phyloP scores from a whole-genome alignment of 2,113 vertebrate species.

The Pelusios castaneus region DNA sequence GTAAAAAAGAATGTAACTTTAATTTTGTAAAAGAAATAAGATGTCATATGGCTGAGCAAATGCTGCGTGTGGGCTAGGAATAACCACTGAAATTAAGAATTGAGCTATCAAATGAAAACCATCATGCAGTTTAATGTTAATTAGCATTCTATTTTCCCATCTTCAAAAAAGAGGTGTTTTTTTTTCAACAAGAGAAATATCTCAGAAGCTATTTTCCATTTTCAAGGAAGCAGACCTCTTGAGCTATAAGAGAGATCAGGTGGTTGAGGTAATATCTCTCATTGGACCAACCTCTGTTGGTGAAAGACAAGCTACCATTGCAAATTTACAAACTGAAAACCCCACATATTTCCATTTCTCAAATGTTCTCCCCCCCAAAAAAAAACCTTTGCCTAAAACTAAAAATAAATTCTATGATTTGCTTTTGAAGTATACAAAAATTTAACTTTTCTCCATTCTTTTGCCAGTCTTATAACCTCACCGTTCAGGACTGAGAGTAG shows the following conservation, averaged over 20 bases:
- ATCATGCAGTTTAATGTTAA: constrained; percentile 40
- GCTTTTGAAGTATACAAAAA: fast-evolving
- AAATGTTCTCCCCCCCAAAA: not conserved
- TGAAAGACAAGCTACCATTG: fast-evolving
- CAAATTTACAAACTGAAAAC: not conserved
- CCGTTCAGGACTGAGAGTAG: not conserved
- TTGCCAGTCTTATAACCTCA: not conserved
- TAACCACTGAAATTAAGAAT: constrained; percentile 63
- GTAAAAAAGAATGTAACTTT: constrained; percentile 55
- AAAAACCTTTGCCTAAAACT: not conserved
- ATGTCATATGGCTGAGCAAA: constrained; percentile 62
- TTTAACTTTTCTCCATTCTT: not conserved
- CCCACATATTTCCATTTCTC: not conserved
- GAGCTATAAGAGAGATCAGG: not conserved
- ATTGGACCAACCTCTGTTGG: not conserved
- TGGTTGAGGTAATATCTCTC: not conserved
- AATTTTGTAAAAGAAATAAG: constrained; percentile 53
- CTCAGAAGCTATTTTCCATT: not conserved
- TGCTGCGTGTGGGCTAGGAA: constrained; percentile 9
- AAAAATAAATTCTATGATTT: not conserved
- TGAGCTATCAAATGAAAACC: constrained; percentile 52
- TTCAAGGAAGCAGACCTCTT: not conserved
- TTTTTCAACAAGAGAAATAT: not conserved
- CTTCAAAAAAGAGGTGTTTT: not conserved
- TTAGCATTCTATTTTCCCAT: constrained; percentile 34